phyloP scores from a whole-genome alignment of 2,113 vertebrate genomes.

The Oenanthe melanoleuca region DNA sequence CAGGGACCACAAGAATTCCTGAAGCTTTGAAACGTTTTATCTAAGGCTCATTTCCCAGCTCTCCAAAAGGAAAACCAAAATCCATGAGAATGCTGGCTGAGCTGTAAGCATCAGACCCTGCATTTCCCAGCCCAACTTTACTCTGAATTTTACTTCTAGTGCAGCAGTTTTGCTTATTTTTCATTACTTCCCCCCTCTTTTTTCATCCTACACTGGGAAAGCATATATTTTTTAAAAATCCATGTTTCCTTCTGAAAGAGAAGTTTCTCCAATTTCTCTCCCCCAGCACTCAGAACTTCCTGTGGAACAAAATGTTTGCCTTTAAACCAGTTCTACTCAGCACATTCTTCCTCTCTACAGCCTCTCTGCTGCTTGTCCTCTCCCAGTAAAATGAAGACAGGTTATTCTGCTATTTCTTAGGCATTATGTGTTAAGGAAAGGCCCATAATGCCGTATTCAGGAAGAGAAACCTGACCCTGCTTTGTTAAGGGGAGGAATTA shows the following conservation, averaged over 20 bases:
- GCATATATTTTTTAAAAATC: not conserved
- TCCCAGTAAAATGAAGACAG: not conserved
- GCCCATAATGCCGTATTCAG: not conserved
- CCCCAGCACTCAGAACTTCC: not conserved
- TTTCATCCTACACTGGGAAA: not conserved
- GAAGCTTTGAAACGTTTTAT: not conserved
- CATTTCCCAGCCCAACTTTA: not conserved
- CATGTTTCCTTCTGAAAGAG: not conserved
- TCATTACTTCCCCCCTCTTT: not conserved
- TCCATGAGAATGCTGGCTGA: not conserved
- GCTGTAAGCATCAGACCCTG: not conserved
- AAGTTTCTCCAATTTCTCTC: not conserved
- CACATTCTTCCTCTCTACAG: conserved; percentile 7
- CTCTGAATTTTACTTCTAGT: not conserved
- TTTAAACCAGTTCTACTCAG: conserved; percentile 1
- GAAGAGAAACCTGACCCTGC: not conserved
- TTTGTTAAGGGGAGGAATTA: not conserved
- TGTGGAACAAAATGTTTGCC: not conserved
- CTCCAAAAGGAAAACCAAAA: conserved; percentile 23
- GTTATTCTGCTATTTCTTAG: not conserved
- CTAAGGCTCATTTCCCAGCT: not conserved
- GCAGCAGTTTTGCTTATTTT: not conserved
- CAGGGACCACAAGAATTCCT: conserved; percentile 27
- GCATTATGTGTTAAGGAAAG: not conserved
- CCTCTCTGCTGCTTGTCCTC: not conserved